Base-by-base conservation (phyloP, 1,140 invertebrate species). In the Drosophila pectinifera region DNA sequence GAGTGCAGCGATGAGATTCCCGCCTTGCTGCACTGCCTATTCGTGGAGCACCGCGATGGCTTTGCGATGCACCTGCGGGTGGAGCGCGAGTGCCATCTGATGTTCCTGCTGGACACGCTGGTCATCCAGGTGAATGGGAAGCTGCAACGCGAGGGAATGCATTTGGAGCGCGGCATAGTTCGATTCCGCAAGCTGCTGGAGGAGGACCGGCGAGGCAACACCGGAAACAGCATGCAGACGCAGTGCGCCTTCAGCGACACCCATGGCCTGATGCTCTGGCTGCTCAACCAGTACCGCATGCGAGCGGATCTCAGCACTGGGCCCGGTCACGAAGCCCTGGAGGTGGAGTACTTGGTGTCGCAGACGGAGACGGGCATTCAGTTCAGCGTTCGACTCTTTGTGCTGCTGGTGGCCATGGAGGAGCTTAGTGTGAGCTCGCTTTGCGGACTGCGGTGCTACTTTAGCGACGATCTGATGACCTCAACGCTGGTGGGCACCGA, bases 71-170 rank as follows among this genome's bases (percentile, higher is more conserved):
- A 79, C 7, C 13, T 80, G 31, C 24, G 42, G 0, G 62, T 59
- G 10, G 24, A 74, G 20, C 69, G 70, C 4, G 70, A 45, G 1
- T 68, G 65, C 5, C 62, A 79, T 8, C 18, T 80, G 18, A 79
- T 79, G 76, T 80, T 80, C 18, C 70, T 80, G 10, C 43, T 80
- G 4, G 62, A 80, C 26, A 31, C 70, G 4, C 36, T 80, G 4
- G 58, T 73, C 2, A 56, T 74, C 4, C 62, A 74, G 42, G 45
- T 73, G 0, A 80, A 62, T 4, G 54, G 24, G 0, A 74, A 74
- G n/a, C 42, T 80, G 8, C 53, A 74, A 10, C 45, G 61, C 2
- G 24, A 55, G 31, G 49, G 36, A 13, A 22, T 80, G n/a, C 10
- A 45, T 0, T 22, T 80, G 18, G 54, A 64, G n/a, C 45, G 18